Conservation (phyloP, 2,888 invertebrate genomes). For the Conus canariensis region DNA sequence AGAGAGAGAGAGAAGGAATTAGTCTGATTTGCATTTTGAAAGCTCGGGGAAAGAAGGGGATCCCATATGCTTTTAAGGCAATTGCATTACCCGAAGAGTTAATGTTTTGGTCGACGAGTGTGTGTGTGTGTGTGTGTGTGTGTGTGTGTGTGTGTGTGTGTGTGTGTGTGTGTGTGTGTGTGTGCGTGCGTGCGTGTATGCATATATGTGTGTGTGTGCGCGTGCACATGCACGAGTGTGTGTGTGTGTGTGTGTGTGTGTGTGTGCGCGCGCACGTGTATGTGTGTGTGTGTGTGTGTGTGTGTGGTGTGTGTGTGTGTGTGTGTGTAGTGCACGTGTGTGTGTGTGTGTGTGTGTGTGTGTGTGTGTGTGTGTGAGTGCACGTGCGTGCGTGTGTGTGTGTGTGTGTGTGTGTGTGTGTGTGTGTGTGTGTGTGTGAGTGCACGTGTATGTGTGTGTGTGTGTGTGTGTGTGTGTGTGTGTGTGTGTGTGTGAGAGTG, state of each 20-base stretch:
- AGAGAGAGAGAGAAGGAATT: neutral
- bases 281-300: neutral
- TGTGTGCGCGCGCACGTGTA: neutral
- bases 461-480: no score
- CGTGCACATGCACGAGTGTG: neutral
- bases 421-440: no score
- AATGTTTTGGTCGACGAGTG: neutral
- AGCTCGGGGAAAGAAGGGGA: conserved; percentile 7
- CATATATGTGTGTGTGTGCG: neutral
- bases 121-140: neutral
- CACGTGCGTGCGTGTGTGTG: no score
- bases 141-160: conserved; percentile 13
- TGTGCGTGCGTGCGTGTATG: neutral
- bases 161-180: conserved; percentile 2
- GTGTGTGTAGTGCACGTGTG: neutral
- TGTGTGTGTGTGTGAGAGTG: no score
- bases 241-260: neutral
- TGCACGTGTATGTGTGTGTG: no score
- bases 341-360: neutral
- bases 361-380: neutral
- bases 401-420: no score
- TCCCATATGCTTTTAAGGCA: conserved; percentile 17
- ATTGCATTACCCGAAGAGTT: neutral
- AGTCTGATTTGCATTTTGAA: conserved; percentile 18
- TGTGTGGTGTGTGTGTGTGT: neutral